A percentile compares a stretch with the other conserved stretches of the same genome.
phyloP scores from a whole-genome alignment of 2,888 invertebrate genomes.

The Abrostola triplasia region DNA sequence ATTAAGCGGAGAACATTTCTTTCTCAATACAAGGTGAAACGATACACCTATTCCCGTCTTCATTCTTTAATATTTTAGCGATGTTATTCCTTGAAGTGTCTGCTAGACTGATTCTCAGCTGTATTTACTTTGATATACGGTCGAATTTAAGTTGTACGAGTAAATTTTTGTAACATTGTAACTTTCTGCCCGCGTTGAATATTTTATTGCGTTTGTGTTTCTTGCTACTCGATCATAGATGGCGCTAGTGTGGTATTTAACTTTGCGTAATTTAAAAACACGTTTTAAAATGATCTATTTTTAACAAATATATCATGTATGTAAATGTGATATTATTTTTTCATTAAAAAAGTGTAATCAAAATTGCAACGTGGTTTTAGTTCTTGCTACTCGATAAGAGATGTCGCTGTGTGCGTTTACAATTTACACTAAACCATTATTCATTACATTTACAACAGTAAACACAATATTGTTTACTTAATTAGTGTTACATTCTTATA shows the following conservation, averaged over 20 bases:
- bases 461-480: too few species aligned
- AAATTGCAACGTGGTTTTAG: slow-evolving; percentile 1
- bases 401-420: slow-evolving; percentile 44
- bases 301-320: not conserved
- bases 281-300: not conserved
- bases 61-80: slow-evolving; percentile 77
- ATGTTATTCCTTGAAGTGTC: slow-evolving; percentile 68
- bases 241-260: slow-evolving; percentile 31
- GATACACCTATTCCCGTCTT: slow-evolving; percentile 73
- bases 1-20: slow-evolving; percentile 59
- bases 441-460: not conserved
- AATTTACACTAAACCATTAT: not conserved
- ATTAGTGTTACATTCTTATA: too few species aligned
- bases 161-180: slow-evolving; percentile 73
- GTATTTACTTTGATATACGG: slow-evolving; percentile 53
- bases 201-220: slow-evolving; percentile 67
- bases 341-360: not conserved
- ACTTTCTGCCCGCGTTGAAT: slow-evolving; percentile 77
- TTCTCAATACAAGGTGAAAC: slow-evolving; percentile 54
- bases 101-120: slow-evolving; percentile 56
- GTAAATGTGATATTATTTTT: not conserved
- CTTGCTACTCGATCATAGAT: slow-evolving; percentile 59
- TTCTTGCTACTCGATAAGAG: slow-evolving; percentile 61
- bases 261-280: not conserved
- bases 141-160: slow-evolving; percentile 56